Evolutionary conservation across 2,797 vertebrate genomes (phyloP).

Genomic region (Yasuhikotakia modesta): DNA sequence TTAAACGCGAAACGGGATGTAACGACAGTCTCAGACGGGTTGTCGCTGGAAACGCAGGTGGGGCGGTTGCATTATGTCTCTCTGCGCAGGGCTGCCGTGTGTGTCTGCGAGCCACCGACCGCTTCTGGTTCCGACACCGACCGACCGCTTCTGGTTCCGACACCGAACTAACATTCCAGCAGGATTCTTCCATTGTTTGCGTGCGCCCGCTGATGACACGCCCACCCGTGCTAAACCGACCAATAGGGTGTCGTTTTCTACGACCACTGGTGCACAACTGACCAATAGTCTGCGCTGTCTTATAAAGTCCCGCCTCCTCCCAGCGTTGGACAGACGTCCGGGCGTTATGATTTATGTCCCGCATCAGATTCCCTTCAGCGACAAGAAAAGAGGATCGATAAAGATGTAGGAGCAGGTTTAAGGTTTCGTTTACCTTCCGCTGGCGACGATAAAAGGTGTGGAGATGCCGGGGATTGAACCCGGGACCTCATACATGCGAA

Average conservation of each 20-base stretch:
- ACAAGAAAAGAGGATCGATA: neutral
- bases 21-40: conserved; percentile 25
- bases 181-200: conserved; percentile 43
- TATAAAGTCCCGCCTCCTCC: conserved; percentile 25
- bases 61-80: conserved; percentile 16
- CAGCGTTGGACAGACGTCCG: neutral
- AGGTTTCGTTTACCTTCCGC: no score
- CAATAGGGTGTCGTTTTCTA: neutral
- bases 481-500: conserved; percentile 73
- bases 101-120: no score
- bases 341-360: neutral
- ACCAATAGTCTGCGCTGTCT: conserved; percentile 35
- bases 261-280: conserved; percentile 25
- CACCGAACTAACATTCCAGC: neutral
- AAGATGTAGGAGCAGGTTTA: neutral
- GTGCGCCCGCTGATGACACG: conserved; percentile 13
- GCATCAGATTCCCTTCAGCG: no score
- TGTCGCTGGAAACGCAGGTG: conserved; percentile 12
- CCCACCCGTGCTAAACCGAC: conserved; percentile 2
- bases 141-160: no score
- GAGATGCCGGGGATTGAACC: conserved; percentile 74
- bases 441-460: conserved; percentile 26
- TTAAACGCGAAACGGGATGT: conserved; percentile 13
- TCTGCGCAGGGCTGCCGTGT: no score
- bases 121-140: no score